Conservation (phyloP, 2,113 vertebrate species). For the Procavia capensis region DNA sequence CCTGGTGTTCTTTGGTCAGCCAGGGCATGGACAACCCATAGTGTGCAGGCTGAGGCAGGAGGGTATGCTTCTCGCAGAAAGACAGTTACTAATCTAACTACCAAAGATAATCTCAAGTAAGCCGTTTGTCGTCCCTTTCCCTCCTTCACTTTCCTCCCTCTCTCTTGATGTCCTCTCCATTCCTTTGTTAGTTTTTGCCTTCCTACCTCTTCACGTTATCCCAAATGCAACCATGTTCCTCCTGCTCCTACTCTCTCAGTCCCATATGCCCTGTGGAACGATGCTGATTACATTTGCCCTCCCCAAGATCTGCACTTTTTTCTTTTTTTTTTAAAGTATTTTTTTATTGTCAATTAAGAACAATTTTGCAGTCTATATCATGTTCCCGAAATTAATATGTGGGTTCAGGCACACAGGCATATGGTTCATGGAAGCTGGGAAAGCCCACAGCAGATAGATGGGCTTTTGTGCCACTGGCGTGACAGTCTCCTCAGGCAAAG, state of each 20-base stretch:
- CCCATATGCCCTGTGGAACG: neutral
- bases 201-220: neutral
- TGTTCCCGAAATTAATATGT: too few species aligned
- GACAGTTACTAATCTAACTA: neutral
- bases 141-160: neutral
- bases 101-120: neutral
- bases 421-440: too few species aligned
- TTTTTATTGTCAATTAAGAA: too few species aligned
- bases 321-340: too few species aligned
- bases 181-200: neutral
- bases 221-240: neutral
- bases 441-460: too few species aligned
- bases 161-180: neutral
- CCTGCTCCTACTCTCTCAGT: too few species aligned
- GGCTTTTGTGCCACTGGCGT: too few species aligned
- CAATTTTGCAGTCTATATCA: too few species aligned
- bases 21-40: neutral
- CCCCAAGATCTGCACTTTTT: neutral
- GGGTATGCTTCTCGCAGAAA: neutral
- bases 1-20: neutral
- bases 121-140: neutral
- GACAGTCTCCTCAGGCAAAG: too few species aligned
- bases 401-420: too few species aligned
- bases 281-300: neutral
- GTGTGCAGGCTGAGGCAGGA: neutral